Evolutionary conservation across 2,888 invertebrate genomes (phyloP), one percentile per base, ranked within the genome.

Genomic region (Digitonthophagus gazella): DNA sequence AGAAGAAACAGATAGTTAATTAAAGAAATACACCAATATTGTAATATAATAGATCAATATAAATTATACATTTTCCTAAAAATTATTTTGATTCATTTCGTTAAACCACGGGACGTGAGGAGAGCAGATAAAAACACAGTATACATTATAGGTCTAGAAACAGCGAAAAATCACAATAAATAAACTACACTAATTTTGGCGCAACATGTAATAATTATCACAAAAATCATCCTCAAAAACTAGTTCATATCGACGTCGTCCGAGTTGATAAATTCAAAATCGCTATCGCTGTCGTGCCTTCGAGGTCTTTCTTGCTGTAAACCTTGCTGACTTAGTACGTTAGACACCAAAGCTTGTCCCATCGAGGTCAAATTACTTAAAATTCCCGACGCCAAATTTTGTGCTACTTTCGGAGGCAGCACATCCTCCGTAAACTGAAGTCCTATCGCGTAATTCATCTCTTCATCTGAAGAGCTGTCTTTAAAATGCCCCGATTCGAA

Each of bases 401-500:
- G 70, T 16, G 71, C 61, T 1, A 69, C 15, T 8, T 63, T 28
- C 11, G 6, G 28, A 6, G 28, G 6, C 28, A 6, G 3, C 22
- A 3, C 63, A 20, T 67, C 72, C 55, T 80, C 79, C 3, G 79
- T 71, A 71, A 82, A 81, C n/a, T 72, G 73, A 67, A 81, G 74
- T 20, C 80, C 82, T 69, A 78, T 77, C 14, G 75, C 72, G 67
- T 79, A 80, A 58, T 75, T 74, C 67, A 82, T 81, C 28, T 83
- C 82, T 2, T 83, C 82, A 16, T 79, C 71, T 3, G 81, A 81
- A 15, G 82, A 82, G 71, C 79, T 81, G 15, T 78, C 79, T 69
- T 81, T 82, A 73, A 83, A 83, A 74, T 84, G 83, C 2, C 78
- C 76, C 18, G 82, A 79, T 71, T 83, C 82, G 70, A 84, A 84